Evolutionary conservation across 2,797 vertebrate genomes (phyloP), one percentile per base, ranked within the genome.

Genomic region (Arremon brunneinucha): DNA sequence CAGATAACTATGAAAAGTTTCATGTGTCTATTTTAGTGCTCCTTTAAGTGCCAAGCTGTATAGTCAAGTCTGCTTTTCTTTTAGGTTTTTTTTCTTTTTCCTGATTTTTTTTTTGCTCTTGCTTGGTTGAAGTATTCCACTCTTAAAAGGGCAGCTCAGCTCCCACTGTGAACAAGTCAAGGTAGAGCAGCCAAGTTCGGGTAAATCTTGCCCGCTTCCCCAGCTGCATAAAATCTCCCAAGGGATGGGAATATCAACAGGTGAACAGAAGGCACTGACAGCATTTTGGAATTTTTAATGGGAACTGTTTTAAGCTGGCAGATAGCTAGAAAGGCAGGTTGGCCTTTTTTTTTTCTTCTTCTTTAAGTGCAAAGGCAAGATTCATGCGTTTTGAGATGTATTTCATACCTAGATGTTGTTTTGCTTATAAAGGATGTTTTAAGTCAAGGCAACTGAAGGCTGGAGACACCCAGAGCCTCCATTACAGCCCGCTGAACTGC

Each of bases 251-350:
- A 28, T 80, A 92, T 76, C 92, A 92, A 90, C 80, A 92, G 83
- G 87, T 90, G 65, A 92, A 94, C 71, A 94, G 90, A 80, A 93
- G 79, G 81, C 64, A 63, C 81, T 86, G 9, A 88, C 63, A 52
- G 39, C 28, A 20, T 77, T 68, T 41, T 41, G 32, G 43, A 83
- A 47, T 30, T 83, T 80, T 92, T 87, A 71, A 78, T 83, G 49
- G 89, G 85, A 82, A 49, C n/a, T 85, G n/a, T 57, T 88, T 88
- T 67, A 89, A 91, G 79, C 22, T 69, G 67, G 50, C 52, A 85
- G 46, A 57, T 17, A 62, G 39, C 44, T 82, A n/a, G 55, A 76
- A 91, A 46, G 20, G 62, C 50, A 82, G 59, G 4, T 24, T 30
- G 71, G 63, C 18, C 5, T 21, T 24, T 37, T 53, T 55, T 55